Conservation (phyloP, 2,797 vertebrate genomes). For the Sebastolobus alascanus region DNA sequence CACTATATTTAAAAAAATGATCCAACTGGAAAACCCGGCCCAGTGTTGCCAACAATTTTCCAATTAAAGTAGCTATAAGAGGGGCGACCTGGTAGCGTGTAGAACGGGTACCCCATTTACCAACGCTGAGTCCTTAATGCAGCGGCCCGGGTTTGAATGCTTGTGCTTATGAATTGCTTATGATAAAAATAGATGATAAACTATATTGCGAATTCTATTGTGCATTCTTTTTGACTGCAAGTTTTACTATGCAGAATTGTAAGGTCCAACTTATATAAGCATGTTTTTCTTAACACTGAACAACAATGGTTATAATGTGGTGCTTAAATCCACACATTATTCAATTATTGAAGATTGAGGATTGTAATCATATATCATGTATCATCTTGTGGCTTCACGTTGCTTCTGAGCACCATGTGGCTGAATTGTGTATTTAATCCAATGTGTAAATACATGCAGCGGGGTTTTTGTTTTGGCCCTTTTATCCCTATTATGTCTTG, state of each 20-base stretch:
- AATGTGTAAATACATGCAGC: neutral
- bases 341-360: neutral
- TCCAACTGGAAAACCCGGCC: no score
- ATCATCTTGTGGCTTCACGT: neutral
- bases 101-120: no score
- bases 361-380: neutral
- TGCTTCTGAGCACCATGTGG: neutral
- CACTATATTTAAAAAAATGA: no score
- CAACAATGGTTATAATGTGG: neutral
- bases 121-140: no score
- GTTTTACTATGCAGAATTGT: neutral
- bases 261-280: neutral
- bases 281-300: neutral
- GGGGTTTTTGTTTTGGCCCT: neutral
- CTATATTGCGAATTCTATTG: neutral
- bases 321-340: neutral
- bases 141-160: no score
- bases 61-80: no score
- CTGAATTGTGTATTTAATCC: conserved; percentile 1
- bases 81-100: no score
- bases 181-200: conserved; percentile 28
- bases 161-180: neutral
- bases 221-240: conserved; percentile 19
- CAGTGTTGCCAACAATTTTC: no score
- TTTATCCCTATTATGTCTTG: conserved; percentile 15